A percentile compares a stretch with the other conserved stretches of the same genome.
phyloP scores from a whole-genome alignment of 2,888 invertebrate genomes.

The Cacoxenus indagator region DNA sequence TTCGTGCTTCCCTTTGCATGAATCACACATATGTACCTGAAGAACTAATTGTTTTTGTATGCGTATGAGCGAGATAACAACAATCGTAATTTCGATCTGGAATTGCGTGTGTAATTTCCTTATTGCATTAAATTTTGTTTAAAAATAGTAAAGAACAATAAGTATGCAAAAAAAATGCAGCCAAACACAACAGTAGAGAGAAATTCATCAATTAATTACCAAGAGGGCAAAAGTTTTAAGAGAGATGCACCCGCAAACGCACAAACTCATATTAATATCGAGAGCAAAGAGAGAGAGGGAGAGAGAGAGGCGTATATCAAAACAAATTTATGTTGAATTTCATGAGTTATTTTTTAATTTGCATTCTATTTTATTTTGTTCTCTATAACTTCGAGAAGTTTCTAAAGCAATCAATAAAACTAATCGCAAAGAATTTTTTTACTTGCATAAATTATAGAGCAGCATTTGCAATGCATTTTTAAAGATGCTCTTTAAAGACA shows the following conservation, averaged over 20 bases:
- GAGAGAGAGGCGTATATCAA: constrained; percentile 18
- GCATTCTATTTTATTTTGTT: background rate
- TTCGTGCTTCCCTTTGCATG: background rate
- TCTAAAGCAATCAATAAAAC: background rate
- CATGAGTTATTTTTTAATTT: background rate
- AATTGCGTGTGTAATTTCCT: background rate
- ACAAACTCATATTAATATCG: constrained; percentile 31
- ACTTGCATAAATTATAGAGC: background rate
- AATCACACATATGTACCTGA: constrained; percentile 14
- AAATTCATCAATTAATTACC: too few relatives aligned
- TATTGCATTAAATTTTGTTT: background rate
- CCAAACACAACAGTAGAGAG: too few relatives aligned
- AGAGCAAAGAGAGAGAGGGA: constrained; percentile 32
- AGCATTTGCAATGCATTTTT: too few relatives aligned
- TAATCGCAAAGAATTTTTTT: background rate
- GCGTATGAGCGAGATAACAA: background rate
- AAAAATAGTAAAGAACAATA: background rate
- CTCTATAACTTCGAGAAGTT: background rate
- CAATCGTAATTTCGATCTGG: background rate
- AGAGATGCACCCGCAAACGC: too few relatives aligned
- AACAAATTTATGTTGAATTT: background rate
- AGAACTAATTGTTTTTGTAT: background rate
- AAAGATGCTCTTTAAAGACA: too few relatives aligned
- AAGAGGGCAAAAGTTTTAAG: too few relatives aligned
- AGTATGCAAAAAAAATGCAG: background rate